Conservation (phyloP, 2,888 invertebrate genomes). For the Agrotis segetum region DNA sequence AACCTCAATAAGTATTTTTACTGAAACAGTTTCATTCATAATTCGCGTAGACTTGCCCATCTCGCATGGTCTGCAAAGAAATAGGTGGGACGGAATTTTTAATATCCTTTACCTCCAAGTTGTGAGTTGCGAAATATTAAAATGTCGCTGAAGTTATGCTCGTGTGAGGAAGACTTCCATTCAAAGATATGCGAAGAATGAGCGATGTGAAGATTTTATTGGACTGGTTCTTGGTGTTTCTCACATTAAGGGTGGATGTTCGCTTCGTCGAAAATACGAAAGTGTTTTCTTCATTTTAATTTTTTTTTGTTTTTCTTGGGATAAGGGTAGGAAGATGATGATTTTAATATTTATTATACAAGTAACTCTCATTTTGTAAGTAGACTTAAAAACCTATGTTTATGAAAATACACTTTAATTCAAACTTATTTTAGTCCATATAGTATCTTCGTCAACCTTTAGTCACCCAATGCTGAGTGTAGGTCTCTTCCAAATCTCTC, state of each 20-base stretch:
- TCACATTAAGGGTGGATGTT: background rate
- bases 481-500: no score
- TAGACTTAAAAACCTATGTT: no score
- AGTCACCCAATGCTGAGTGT: no score
- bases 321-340: no score
- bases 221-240: slow-evolving; percentile 7
- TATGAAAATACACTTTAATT: no score
- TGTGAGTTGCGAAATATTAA: slow-evolving; percentile 74
- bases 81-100: slow-evolving; percentile 74
- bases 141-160: slow-evolving; percentile 72
- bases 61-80: slow-evolving; percentile 40
- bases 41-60: slow-evolving; percentile 39
- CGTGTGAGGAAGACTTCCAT: slow-evolving; percentile 54
- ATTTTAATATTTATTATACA: no score
- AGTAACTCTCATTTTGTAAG: no score
- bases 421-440: no score
- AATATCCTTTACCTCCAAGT: slow-evolving; percentile 70
- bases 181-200: slow-evolving; percentile 47
- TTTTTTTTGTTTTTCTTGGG: no score
- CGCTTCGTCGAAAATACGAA: background rate
- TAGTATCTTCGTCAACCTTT: no score
- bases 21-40: slow-evolving; percentile 49
- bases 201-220: slow-evolving; percentile 36
- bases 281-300: no score
- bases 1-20: slow-evolving; percentile 36